Evolutionary conservation across 2,888 invertebrate genomes (phyloP), one percentile per base, ranked within the genome.

Genomic region (Sepioteuthis lessoniana): DNA sequence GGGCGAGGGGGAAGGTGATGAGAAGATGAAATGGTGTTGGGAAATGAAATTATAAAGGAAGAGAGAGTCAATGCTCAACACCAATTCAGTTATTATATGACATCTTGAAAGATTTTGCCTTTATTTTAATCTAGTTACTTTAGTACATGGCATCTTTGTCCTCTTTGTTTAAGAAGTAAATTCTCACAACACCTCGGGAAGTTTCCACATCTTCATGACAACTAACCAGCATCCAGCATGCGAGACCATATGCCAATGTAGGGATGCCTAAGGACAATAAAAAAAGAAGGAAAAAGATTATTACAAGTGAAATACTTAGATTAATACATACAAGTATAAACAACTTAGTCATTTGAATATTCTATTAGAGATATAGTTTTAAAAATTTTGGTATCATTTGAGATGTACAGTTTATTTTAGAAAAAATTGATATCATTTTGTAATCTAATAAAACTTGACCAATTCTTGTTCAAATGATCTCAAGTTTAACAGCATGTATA

Each of bases 111-210:
- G 37, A n/a, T 37, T 38, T 21, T 19, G 21, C 2, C 28, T 91
- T 38, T 91, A 91, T 42, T 42, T 46, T 91, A 91, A 91, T 31
- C 91, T 42, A 13, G n/a, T 47, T 47, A 90, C 42, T 55, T 91
- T 93, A 95, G 94, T 95, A 94, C 90, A 95, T 93, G n/a, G 96
- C 95, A 94, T 94, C 94, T 76, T 95, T 95, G 16, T 99, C 98
- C 98, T 99, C 99, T 95, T 98, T 98, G 96, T 99, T 98, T 93
- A 99, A 97, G 97, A 99, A 99, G 97, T 98, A 99, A 97, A 99
- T 98, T 94, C 98, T 98, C 1, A 99, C 98, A 94, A 98, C 97
- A 50, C 98, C 98, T 96, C 98, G 98, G 16, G 98, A 96, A 31
- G 98, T 98, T 94, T 97, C 96, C 7, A 99, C 98, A 93, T 98